These are phyloP conservation scores for Trypoxylus dichotomus DNA, from an alignment of 1,140 invertebrate genomes.

Conservation along the genomic window DNA sequence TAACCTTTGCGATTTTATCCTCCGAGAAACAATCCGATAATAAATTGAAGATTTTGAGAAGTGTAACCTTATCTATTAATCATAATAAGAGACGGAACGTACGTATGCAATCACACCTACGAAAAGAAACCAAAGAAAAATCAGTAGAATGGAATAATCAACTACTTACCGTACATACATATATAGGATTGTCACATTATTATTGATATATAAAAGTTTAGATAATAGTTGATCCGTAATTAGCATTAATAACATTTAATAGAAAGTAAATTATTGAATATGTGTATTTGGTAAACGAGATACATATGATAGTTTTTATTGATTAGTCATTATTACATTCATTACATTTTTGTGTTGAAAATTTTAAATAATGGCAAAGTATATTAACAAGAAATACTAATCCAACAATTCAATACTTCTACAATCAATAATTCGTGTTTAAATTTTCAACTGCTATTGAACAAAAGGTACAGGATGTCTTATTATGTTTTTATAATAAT, in stretches of 20 bases:
- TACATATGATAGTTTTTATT: conserved; percentile 44
- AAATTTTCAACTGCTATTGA: too few relatives aligned
- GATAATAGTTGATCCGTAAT: conserved; percentile 47
- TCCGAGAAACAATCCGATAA: not conserved
- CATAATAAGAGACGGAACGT: not conserved
- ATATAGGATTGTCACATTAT: conserved; percentile 48
- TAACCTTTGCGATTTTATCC: conserved; percentile 1
- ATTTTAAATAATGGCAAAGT: conserved; percentile 6
- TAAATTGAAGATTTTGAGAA: not conserved
- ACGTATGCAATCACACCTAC: conserved; percentile 42
- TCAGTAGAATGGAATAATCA: conserved; percentile 38
- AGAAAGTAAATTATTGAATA: conserved; percentile 40
- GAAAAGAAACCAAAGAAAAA: conserved; percentile 31
- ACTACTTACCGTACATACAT: not conserved
- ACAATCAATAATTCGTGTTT: too few relatives aligned
- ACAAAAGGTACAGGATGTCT: too few relatives aligned
- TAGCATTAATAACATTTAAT: conserved; percentile 35
- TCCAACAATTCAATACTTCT: too few relatives aligned
- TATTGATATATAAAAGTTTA: conserved; percentile 47
- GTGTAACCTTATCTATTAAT: not conserved
- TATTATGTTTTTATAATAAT: too few relatives aligned
- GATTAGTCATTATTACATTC: not conserved
- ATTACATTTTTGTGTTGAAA: not conserved
- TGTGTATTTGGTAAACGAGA: conserved; percentile 43
- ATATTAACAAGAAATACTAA: not conserved